phyloP scores from a whole-genome alignment of 2,797 vertebrate species.

The Paguma larvata region DNA sequence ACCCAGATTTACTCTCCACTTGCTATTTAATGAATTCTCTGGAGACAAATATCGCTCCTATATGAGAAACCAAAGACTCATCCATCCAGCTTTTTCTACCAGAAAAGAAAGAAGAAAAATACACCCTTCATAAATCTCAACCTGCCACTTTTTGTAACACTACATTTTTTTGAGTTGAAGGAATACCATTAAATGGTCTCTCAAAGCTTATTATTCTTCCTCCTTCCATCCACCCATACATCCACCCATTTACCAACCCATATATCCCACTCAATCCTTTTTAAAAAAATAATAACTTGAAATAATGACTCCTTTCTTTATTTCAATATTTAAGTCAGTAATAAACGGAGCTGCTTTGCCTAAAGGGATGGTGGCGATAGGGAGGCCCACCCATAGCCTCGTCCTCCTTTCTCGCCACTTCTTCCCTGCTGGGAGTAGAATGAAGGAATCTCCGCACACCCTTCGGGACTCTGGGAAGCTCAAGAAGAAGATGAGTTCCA shows the following conservation, averaged over 20 bases:
- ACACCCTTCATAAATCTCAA: neutral
- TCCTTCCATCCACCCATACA: neutral
- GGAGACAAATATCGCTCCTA: constrained; percentile 17
- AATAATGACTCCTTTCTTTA: constrained; percentile 14
- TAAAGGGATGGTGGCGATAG: neutral
- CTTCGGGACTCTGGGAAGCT: neutral
- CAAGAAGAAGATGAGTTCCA: neutral
- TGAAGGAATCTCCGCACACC: neutral
- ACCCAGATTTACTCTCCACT: constrained; percentile 26
- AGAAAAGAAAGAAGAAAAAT: constrained; percentile 44
- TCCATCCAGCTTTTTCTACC: neutral
- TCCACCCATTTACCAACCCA: neutral
- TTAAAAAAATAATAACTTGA: neutral
- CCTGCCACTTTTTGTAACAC: neutral
- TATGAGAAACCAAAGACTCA: constrained; percentile 46
- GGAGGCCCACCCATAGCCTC: neutral
- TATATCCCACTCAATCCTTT: neutral
- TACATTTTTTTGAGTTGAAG: neutral
- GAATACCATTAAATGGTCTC: neutral
- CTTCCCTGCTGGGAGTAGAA: too few relatives aligned
- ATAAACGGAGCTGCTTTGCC: neutral
- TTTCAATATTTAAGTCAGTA: neutral
- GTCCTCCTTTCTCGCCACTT: neutral
- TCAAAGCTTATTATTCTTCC: neutral
- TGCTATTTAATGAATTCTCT: constrained; percentile 46